A percentile compares a stretch with the other conserved stretches of the same genome.
Conservation (phyloP, 1,140 invertebrate genomes). For the Panagrolaimus sp. region DNA sequence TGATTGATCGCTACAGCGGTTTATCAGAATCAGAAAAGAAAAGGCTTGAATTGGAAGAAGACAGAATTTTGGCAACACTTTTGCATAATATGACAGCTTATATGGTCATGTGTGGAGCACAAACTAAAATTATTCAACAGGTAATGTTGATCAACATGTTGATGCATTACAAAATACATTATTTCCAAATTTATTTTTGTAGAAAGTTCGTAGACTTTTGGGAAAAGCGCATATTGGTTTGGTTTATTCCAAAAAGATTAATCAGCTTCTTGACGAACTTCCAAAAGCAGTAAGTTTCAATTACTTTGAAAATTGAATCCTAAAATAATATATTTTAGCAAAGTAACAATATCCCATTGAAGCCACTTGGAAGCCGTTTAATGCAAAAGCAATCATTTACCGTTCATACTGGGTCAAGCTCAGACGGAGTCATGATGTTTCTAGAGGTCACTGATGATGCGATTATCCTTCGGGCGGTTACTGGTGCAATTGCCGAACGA, state of each 20-base stretch:
- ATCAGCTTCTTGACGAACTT: conserved; percentile 89
- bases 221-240: conserved; percentile 97
- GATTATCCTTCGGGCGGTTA: conserved; percentile 82
- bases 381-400: conserved; percentile 95
- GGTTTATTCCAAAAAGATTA: conserved; percentile 92
- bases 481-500: conserved; percentile 84
- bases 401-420: conserved; percentile 85
- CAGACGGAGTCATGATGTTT: conserved; percentile 82
- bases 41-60: conserved; percentile 93
- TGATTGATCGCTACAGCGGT: conserved; percentile 96
- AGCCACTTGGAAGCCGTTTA: conserved; percentile 75
- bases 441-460: conserved; percentile 95
- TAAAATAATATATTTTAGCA: conserved; percentile 60
- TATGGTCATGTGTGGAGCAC: conserved; percentile 71
- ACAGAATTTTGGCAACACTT: conserved; percentile 85
- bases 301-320: neutral
- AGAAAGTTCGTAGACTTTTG: conserved; percentile 61
- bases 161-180: no score
- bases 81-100: conserved; percentile 93
- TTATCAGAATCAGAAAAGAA: conserved; percentile 88
- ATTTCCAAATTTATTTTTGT: conserved; percentile 12
- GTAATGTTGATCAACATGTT: no score
- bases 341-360: conserved; percentile 92
- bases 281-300: conserved; percentile 66
- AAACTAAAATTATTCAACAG: conserved; percentile 46